Percentiles rank a stretch among this genome's conserved stretches.
These are phyloP conservation scores for Hippocampus abdominalis DNA, from an alignment of 2,113 vertebrate species.

Conservation along the genomic window DNA sequence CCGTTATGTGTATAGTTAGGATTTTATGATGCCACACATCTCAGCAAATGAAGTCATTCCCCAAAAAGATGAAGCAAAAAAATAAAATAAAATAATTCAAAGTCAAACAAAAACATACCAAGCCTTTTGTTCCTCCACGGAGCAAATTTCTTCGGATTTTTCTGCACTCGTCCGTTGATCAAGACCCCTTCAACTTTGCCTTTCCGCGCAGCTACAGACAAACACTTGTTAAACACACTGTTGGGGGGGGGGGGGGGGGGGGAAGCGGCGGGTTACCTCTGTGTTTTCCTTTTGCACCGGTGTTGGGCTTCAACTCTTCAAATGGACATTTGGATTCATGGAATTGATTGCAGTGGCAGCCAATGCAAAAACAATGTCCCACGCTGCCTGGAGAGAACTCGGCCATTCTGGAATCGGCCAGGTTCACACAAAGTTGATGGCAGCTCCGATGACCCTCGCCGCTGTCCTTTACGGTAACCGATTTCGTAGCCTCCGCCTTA, in stretches of 20 bases:
- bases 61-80: background rate
- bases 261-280: conserved; percentile 24
- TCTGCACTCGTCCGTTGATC: conserved; percentile 8
- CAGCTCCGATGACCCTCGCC: background rate
- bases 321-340: background rate
- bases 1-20: too few relatives aligned
- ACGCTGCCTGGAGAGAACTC: conserved; percentile 15
- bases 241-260: too few relatives aligned
- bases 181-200: background rate
- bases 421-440: background rate
- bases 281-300: background rate
- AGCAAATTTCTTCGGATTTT: conserved; percentile 18
- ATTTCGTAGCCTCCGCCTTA: background rate
- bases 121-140: conserved; percentile 28
- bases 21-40: too few relatives aligned
- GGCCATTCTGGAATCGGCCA: background rate
- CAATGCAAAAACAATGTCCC: conserved; percentile 36
- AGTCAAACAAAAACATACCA: conserved; percentile 16
- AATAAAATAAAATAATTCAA: background rate
- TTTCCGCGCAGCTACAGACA: conserved; percentile 15
- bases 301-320: background rate
- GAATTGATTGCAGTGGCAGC: conserved; percentile 37
- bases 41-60: too few relatives aligned
- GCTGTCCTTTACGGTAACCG: rapidly evolving
- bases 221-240: background rate